A percentile compares a stretch with the other conserved stretches of the same genome.
Conservation (phyloP, 2,888 invertebrate genomes). For the Alentia gelatinosa region DNA sequence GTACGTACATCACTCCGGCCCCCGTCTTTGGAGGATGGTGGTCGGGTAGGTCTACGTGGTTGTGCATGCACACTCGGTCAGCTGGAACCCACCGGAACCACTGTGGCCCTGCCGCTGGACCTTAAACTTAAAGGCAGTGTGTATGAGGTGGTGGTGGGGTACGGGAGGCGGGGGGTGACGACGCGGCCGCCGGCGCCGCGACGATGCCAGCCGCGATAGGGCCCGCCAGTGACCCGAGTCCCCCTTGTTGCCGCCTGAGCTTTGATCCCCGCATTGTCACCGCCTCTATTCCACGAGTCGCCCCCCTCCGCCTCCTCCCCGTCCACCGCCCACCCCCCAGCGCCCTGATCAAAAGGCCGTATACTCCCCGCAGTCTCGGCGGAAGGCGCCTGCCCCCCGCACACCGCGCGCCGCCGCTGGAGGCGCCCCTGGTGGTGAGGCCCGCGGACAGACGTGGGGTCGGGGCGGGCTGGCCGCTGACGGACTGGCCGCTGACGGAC, state of each 20-base stretch:
- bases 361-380: neutral
- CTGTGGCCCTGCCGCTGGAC: too few relatives aligned
- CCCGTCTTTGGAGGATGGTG: too few relatives aligned
- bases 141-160: too few relatives aligned
- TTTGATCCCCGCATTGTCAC: neutral
- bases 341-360: neutral
- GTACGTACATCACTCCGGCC: too few relatives aligned
- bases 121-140: too few relatives aligned
- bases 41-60: too few relatives aligned
- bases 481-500: slow-evolving; percentile 11
- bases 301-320: neutral
- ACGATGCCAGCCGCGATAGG: neutral
- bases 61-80: neutral
- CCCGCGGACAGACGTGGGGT: neutral
- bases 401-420: neutral
- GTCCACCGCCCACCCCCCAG: neutral
- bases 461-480: neutral
- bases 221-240: too few relatives aligned
- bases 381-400: neutral
- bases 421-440: neutral
- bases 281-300: neutral
- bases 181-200: neutral
- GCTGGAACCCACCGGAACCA: neutral
- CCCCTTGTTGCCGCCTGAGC: neutral
- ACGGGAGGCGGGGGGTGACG: neutral